Evolutionary conservation across 2,888 invertebrate species (phyloP).

Genomic region (Heliconius hortense): DNA sequence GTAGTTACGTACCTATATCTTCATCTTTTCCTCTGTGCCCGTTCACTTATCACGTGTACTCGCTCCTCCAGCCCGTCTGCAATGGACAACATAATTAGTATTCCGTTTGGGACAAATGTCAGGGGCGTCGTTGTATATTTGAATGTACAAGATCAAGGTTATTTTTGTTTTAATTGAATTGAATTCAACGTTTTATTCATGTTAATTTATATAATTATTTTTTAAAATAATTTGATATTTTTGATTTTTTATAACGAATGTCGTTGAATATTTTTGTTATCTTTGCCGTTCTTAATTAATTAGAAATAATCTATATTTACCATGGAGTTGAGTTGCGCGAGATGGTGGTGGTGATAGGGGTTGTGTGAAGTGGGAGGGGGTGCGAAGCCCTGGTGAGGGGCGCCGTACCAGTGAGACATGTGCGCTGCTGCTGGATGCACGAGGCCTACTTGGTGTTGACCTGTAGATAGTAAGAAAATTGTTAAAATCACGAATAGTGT

Average conservation of each 20-base stretch:
- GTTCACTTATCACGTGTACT: slow-evolving; percentile 93
- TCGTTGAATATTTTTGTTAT: background rate
- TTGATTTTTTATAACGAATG: background rate
- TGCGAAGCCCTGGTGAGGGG: slow-evolving; percentile 84
- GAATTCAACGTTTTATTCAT: background rate
- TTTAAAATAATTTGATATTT: background rate
- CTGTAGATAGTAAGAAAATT: slow-evolving; percentile 56
- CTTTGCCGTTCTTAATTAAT: background rate
- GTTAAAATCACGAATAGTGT: background rate
- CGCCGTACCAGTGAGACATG: slow-evolving; percentile 86
- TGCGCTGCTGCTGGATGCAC: slow-evolving; percentile 85
- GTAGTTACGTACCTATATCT: slow-evolving; percentile 52
- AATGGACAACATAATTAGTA: slow-evolving; percentile 64
- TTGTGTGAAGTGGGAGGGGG: slow-evolving; percentile 85
- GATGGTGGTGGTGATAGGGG: slow-evolving; percentile 85
- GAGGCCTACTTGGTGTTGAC: slow-evolving; percentile 85
- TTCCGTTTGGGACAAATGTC: slow-evolving; percentile 1
- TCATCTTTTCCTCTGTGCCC: slow-evolving; percentile 54
- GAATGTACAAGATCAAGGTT: background rate
- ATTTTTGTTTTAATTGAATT: background rate
- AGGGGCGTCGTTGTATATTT: slow-evolving; percentile 1
- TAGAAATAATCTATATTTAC: slow-evolving; percentile 62
- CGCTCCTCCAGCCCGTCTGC: slow-evolving; percentile 95
- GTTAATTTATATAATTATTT: background rate
- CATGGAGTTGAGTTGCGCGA: slow-evolving; percentile 85